A percentile compares a stretch with the other conserved stretches of the same genome.
Evolutionary conservation across 37 sponge, comb jelly and placozoan species (phyloP).

Genomic region (Cladorhizidae sp.): DNA sequence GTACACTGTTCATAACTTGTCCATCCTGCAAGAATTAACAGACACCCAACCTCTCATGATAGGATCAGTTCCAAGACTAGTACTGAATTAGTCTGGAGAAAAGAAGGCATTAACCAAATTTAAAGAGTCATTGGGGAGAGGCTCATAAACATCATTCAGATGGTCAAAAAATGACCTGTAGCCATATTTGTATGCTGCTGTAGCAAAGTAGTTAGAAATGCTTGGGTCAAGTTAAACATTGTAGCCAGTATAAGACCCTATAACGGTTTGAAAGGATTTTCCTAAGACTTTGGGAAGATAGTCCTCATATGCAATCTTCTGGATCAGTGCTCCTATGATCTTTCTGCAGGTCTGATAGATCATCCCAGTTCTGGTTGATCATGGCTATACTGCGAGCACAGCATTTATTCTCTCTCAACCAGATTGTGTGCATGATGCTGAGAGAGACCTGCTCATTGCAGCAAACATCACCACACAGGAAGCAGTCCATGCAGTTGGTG

Average conservation of each 20-base stretch:
- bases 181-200: conserved; percentile 90
- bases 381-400: conserved; percentile 53
- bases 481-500: conserved; percentile 33
- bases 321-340: conserved; percentile 80
- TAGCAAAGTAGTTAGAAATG: conserved; percentile 75
- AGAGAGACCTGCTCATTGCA: conserved; percentile 87
- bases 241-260: conserved; percentile 66
- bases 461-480: conserved; percentile 83
- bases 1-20: conserved; percentile 59
- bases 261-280: conserved; percentile 4
- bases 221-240: conserved; percentile 49
- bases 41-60: conserved; percentile 69
- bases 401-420: conserved; percentile 94
- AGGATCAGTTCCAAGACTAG: conserved; percentile 71
- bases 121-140: conserved; percentile 44
- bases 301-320: conserved; percentile 84
- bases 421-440: conserved; percentile 94
- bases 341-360: conserved; percentile 86
- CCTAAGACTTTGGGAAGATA: conserved; percentile 87
- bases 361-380: conserved; percentile 77
- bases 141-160: conserved; percentile 35
- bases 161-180: conserved; percentile 67
- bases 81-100: conserved; percentile 41
- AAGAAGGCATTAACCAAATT: conserved; percentile 63
- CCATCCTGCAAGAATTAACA: conserved; percentile 36